phyloP scores from a whole-genome alignment of 2,888 invertebrate genomes.

The Meiosimyza decipiens region DNA sequence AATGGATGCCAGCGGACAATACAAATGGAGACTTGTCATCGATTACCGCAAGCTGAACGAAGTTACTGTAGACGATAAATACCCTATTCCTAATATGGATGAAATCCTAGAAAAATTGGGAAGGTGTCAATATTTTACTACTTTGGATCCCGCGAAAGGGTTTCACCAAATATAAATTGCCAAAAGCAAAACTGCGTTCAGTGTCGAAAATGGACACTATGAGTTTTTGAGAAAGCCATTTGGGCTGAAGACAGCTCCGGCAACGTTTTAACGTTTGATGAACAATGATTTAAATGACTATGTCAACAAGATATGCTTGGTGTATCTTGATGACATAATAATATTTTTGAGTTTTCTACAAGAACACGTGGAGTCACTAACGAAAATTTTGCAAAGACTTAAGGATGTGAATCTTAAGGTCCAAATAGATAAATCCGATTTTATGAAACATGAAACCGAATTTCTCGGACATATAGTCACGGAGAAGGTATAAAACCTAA shows the following conservation, averaged over 20 bases:
- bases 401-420: conserved; percentile 38
- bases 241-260: conserved; percentile 45
- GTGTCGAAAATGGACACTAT: conserved; percentile 35
- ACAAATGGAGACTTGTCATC: too few relatives aligned
- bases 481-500: conserved; percentile 35
- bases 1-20: too few relatives aligned
- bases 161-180: conserved; percentile 44
- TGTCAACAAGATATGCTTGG: conserved; percentile 40
- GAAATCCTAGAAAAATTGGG: too few relatives aligned
- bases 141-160: conserved; percentile 40
- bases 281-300: conserved; percentile 39
- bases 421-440: conserved; percentile 36
- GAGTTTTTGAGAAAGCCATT: conserved; percentile 45
- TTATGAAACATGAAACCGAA: conserved; percentile 38
- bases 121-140: conserved; percentile 5
- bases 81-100: too few relatives aligned
- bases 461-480: conserved; percentile 36
- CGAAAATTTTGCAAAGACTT: conserved; percentile 27
- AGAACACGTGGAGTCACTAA: conserved; percentile 34
- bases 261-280: conserved; percentile 45
- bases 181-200: conserved; percentile 41
- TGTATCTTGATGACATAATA: conserved; percentile 44
- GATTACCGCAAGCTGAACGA: too few relatives aligned
- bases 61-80: too few relatives aligned
- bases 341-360: conserved; percentile 40